phyloP scores from a whole-genome alignment of 2,113 vertebrate genomes.

The pig (Sus scrofa) region DNA sequence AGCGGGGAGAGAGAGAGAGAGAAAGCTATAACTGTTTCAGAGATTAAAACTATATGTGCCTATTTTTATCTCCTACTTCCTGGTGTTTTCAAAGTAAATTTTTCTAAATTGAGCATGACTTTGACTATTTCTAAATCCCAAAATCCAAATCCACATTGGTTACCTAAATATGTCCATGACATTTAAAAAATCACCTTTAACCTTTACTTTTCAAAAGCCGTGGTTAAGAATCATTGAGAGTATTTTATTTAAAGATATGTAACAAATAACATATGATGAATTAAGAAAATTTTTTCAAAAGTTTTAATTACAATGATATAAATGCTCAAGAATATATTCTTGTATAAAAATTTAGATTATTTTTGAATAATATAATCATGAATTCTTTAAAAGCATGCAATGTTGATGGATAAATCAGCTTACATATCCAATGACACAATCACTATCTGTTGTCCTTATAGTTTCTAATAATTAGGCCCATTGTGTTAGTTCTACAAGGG shows the following conservation, averaged over 20 bases:
- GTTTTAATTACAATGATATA: background rate
- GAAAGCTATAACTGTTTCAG: background rate
- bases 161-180: background rate
- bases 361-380: background rate
- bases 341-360: background rate
- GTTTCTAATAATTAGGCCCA: background rate
- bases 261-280: background rate
- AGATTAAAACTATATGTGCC: background rate
- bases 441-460: background rate
- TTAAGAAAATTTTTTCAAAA: background rate
- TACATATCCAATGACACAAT: background rate
- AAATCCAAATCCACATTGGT: background rate
- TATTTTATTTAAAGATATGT: background rate
- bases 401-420: background rate
- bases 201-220: background rate
- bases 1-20: background rate
- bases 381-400: background rate
- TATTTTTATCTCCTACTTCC: background rate
- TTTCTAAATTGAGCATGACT: background rate
- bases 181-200: background rate
- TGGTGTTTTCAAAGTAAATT: background rate
- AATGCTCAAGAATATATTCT: background rate
- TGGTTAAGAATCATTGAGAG: background rate
- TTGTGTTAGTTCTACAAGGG: background rate
- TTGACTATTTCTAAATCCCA: background rate